Evolutionary conservation across 2,113 vertebrate genomes (phyloP).

Genomic region (Cricetomys ansorgei): DNA sequence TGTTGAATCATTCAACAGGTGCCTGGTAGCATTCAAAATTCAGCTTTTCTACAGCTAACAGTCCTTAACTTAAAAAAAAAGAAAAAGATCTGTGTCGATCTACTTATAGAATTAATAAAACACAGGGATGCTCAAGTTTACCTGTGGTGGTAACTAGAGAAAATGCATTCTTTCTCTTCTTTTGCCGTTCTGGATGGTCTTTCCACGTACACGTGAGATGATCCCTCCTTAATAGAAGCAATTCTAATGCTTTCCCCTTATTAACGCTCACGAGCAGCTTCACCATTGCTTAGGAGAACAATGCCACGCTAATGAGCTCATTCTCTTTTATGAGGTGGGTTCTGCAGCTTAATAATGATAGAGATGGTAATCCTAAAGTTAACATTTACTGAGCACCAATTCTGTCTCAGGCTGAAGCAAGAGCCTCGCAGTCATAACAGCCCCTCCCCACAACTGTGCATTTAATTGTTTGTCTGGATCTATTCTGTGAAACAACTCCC

Average conservation of each 20-base stretch:
- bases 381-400: neutral
- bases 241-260: neutral
- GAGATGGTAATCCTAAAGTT: neutral
- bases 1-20: neutral
- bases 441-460: neutral
- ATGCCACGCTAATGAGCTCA: neutral
- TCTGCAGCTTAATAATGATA: constrained; percentile 9
- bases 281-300: neutral
- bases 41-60: neutral
- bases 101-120: neutral
- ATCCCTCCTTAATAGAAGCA: neutral
- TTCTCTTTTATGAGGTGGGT: neutral
- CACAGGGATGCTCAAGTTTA: neutral
- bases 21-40: neutral
- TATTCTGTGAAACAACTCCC: neutral
- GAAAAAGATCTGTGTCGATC: neutral
- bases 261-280: neutral
- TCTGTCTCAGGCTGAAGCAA: neutral
- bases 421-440: neutral
- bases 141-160: neutral
- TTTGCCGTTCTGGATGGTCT: neutral
- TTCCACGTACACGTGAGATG: neutral
- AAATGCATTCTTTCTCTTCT: neutral
- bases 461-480: neutral
- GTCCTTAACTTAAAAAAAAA: neutral